Evolutionary conservation across 2,888 invertebrate species (phyloP).

Genomic region (Dryocosmus kuriphilus): DNA sequence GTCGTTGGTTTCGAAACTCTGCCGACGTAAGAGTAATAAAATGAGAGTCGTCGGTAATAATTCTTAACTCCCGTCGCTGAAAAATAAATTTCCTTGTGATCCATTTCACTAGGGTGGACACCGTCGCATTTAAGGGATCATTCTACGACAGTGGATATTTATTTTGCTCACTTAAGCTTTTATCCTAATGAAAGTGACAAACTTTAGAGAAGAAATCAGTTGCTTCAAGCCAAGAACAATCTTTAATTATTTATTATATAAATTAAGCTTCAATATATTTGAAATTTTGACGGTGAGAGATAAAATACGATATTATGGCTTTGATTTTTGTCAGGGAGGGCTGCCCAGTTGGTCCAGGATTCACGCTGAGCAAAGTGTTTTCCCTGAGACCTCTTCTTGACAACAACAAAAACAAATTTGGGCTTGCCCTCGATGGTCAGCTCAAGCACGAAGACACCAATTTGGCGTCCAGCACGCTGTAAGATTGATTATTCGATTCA

Average conservation of each 20-base stretch:
- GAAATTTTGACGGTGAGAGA: background rate
- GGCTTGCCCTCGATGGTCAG: constrained; percentile 97
- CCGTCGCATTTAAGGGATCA: constrained; percentile 14
- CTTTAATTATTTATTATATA: background rate
- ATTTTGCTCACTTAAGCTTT: background rate
- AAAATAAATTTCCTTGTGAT: constrained; percentile 21
- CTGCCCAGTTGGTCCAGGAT: constrained; percentile 91
- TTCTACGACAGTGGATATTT: constrained; percentile 13
- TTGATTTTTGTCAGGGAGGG: constrained; percentile 85
- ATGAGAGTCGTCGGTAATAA: constrained; percentile 28
- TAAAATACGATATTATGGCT: constrained; percentile 13
- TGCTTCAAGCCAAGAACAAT: background rate
- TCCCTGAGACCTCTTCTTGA: constrained; percentile 94
- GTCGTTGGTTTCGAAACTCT: constrained; percentile 10
- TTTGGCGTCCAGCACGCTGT: constrained; percentile 98
- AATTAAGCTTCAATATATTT: background rate
- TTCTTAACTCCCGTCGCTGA: background rate
- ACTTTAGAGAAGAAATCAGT: too few relatives aligned
- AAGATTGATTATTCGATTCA: constrained; percentile 77
- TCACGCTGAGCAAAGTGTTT: constrained; percentile 91
- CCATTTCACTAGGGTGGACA: constrained; percentile 13
- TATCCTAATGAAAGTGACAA: constrained; percentile 13
- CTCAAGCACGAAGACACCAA: constrained; percentile 99
- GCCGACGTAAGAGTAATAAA: constrained; percentile 7
- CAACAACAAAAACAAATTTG: constrained; percentile 99